Evolutionary conservation across 1,140 invertebrate species (phyloP).

Genomic region (Melipona quadrifasciata): DNA sequence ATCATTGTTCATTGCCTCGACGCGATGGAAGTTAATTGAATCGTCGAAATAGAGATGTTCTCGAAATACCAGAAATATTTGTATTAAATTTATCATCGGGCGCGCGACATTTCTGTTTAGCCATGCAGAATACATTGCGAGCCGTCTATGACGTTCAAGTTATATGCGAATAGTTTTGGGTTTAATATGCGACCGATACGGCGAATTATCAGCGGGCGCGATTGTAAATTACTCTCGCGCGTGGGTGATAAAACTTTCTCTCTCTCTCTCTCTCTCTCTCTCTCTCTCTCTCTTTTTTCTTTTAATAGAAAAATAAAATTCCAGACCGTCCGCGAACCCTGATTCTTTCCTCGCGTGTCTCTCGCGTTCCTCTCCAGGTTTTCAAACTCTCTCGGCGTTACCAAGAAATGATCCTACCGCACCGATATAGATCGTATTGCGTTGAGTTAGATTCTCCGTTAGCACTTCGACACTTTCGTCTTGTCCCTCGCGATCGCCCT

Average conservation of each 20-base stretch:
- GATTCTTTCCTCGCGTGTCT: conserved; percentile 24
- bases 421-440: conserved; percentile 66
- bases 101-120: neutral
- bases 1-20: conserved; percentile 8
- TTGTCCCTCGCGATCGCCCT: neutral
- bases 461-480: conserved; percentile 34
- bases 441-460: conserved; percentile 68
- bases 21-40: conserved; percentile 26
- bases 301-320: no score
- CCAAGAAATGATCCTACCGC: conserved; percentile 57
- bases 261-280: no score
- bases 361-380: conserved; percentile 39
- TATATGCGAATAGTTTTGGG: neutral
- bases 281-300: no score
- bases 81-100: conserved; percentile 31
- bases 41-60: conserved; percentile 14
- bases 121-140: neutral
- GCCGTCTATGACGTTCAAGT: neutral
- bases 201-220: neutral
- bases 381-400: conserved; percentile 44
- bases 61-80: conserved; percentile 36
- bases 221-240: neutral
- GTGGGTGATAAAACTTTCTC: no score
- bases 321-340: neutral
- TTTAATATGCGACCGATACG: neutral